Conservation (phyloP, 92 coral and sea anemone genomes). For the Zoanthus sociatus region DNA sequence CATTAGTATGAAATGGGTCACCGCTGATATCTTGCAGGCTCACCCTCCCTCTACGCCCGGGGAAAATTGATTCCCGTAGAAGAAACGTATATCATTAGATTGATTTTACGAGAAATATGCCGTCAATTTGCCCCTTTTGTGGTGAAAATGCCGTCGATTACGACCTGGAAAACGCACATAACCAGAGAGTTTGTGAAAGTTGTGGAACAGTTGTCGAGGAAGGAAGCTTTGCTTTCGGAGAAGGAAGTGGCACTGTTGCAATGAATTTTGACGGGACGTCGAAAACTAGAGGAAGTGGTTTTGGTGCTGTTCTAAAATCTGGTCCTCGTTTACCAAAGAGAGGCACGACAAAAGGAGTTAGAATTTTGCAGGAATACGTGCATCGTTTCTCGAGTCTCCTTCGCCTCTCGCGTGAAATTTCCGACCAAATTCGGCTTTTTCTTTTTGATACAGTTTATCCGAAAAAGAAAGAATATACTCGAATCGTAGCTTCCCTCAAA, state of each 20-base stretch:
- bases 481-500: constrained; percentile 8
- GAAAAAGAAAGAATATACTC: not conserved
- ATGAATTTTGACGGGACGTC: constrained; percentile 59
- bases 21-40: no score
- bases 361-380: constrained; percentile 18
- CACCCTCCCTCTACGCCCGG: no score
- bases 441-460: constrained; percentile 49
- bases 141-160: constrained; percentile 56
- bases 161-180: constrained; percentile 45
- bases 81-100: no score
- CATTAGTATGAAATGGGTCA: no score
- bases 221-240: constrained; percentile 52
- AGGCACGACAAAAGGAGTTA: not conserved
- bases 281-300: constrained; percentile 26
- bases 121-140: constrained; percentile 61
- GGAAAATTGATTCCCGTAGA: no score
- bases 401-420: constrained; percentile 47
- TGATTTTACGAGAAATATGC: constrained; percentile 29
- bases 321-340: constrained; percentile 47
- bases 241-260: not conserved
- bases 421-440: constrained; percentile 37
- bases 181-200: constrained; percentile 54
- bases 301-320: not conserved
- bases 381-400: constrained; percentile 37
- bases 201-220: constrained; percentile 64